Percentiles rank a stretch among this genome's conserved stretches.
These are phyloP conservation scores for Ptyas mucosa DNA, from an alignment of 2,113 vertebrate genomes.

Conservation along the genomic window DNA sequence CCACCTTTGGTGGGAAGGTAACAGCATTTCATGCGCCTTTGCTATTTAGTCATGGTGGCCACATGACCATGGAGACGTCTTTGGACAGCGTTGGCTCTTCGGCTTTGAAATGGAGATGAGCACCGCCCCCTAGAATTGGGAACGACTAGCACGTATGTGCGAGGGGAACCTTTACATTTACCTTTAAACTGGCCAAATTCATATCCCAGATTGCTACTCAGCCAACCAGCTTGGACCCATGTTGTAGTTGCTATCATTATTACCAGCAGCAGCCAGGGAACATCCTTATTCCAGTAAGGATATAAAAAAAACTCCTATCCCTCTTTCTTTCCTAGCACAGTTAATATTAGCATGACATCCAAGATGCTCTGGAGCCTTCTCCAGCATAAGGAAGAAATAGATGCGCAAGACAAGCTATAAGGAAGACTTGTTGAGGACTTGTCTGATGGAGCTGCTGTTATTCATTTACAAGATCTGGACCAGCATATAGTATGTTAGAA, in stretches of 20 bases:
- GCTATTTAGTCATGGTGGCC: too few species aligned
- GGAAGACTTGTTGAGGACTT: background rate
- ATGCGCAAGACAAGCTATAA: background rate
- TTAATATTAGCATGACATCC: background rate
- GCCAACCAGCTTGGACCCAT: background rate
- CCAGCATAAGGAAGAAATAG: background rate
- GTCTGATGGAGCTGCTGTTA: background rate
- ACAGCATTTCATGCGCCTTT: too few species aligned
- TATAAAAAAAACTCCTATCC: background rate
- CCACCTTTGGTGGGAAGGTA: too few species aligned
- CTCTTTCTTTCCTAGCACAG: background rate
- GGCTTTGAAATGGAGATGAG: too few species aligned
- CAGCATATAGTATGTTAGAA: background rate
- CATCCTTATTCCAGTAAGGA: background rate
- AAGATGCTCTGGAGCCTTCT: background rate
- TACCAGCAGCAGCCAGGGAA: background rate
- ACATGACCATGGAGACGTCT: too few species aligned
- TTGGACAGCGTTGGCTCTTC: too few species aligned
- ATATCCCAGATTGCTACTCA: background rate
- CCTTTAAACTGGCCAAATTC: background rate
- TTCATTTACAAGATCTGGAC: background rate
- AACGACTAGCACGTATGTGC: too few species aligned
- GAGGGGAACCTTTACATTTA: too few species aligned
- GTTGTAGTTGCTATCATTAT: background rate
- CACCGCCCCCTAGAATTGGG: too few species aligned